Percentiles rank a stretch among this genome's conserved stretches.
phyloP scores from a whole-genome alignment of 2,797 vertebrate species.

The Ptychobarbus kaznakovi region DNA sequence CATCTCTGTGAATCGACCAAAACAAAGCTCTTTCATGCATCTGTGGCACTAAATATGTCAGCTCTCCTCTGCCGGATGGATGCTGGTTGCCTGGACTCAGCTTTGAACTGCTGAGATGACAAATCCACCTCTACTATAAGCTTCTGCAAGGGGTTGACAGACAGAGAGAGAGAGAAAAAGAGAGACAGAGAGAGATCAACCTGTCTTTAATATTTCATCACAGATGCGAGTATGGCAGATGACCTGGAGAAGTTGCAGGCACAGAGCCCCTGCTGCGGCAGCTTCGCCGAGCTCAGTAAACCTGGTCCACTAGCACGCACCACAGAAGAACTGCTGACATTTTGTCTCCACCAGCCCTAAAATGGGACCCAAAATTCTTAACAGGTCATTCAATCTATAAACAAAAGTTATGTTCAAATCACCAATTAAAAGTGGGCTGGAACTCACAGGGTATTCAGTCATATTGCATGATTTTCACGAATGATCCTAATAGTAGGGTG shows the following conservation, averaged over 20 bases:
- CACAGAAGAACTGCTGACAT: constrained; percentile 34
- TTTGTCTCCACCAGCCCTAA: constrained; percentile 29
- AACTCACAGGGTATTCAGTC: neutral
- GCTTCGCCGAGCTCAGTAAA: constrained; percentile 28
- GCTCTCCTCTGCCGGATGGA: constrained; percentile 41
- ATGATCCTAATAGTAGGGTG: too few relatives aligned
- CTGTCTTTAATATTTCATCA: constrained; percentile 64
- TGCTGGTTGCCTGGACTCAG: constrained; percentile 23
- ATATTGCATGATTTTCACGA: too few relatives aligned
- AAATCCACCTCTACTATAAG: constrained; percentile 30
- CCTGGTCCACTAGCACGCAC: constrained; percentile 28
- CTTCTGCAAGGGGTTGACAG: constrained; percentile 45
- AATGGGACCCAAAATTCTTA: constrained; percentile 13
- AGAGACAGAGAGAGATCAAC: constrained; percentile 35
- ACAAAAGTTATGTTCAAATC: neutral
- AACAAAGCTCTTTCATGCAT: constrained; percentile 33
- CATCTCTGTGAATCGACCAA: constrained; percentile 36
- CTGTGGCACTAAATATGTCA: constrained; percentile 45
- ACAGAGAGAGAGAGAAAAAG: constrained; percentile 30
- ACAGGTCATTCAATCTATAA: neutral
- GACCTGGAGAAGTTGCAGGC: constrained; percentile 48
- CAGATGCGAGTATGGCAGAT: constrained; percentile 47
- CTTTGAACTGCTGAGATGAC: constrained; percentile 51
- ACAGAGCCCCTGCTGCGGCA: constrained; percentile 30
- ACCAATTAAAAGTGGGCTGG: neutral